Percentiles rank a stretch among this genome's conserved stretches.
Evolutionary conservation across 2,888 invertebrate genomes (phyloP).

Genomic region (Leptopilina myrica): DNA sequence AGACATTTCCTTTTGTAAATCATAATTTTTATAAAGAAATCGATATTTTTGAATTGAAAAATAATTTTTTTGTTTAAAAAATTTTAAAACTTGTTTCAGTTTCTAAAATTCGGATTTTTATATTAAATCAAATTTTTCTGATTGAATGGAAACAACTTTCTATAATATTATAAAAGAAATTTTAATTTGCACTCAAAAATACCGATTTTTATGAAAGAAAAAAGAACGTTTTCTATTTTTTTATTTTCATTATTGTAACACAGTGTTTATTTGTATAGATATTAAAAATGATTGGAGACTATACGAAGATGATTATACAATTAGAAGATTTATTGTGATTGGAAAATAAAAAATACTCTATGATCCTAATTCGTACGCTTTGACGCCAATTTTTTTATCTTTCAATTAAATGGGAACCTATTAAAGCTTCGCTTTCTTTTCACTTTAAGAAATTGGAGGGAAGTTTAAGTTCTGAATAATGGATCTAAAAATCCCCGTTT

Average conservation of each 20-base stretch:
- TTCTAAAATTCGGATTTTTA: no score
- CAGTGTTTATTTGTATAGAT: neutral
- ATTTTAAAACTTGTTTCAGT: no score
- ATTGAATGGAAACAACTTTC: no score
- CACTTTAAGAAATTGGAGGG: conserved; percentile 63
- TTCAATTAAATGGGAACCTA: neutral
- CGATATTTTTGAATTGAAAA: no score
- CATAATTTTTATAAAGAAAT: neutral
- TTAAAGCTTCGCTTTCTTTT: conserved; percentile 5
- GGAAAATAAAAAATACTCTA: conserved; percentile 26
- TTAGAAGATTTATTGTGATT: neutral
- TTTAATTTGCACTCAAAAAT: no score
- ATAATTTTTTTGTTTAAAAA: neutral
- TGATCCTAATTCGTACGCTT: conserved; percentile 34
- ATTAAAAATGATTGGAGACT: neutral
- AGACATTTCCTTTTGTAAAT: no score
- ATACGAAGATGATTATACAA: neutral
- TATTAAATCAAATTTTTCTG: no score
- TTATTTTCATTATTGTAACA: neutral
- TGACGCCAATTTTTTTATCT: conserved; percentile 28
- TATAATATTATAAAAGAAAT: no score
- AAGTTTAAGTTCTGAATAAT: conserved; percentile 65
- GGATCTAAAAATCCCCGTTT: conserved; percentile 63
- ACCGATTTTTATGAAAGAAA: neutral
- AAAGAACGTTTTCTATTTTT: neutral